A percentile compares a stretch with the other conserved stretches of the same genome.
These are phyloP conservation scores for Tragopan temminckii DNA, from an alignment of 2,797 vertebrate genomes.

Conservation along the genomic window DNA sequence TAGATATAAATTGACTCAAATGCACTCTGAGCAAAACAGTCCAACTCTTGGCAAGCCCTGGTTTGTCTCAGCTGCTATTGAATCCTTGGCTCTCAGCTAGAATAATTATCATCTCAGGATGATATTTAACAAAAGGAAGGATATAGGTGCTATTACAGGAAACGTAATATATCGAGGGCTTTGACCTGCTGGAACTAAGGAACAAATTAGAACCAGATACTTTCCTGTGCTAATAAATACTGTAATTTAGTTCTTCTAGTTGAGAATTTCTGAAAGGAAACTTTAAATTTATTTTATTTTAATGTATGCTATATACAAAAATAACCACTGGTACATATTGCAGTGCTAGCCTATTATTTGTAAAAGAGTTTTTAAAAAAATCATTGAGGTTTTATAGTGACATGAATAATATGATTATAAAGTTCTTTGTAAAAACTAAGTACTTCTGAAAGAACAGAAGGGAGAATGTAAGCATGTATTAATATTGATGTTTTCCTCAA, in stretches of 20 bases:
- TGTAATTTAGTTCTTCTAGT: constrained; percentile 23
- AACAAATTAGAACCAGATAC: constrained; percentile 26
- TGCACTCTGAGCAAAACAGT: background rate
- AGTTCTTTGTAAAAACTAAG: constrained; percentile 49
- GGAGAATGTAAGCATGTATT: constrained; percentile 36
- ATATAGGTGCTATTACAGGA: constrained; percentile 38
- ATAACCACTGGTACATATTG: background rate
- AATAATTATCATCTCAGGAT: constrained; percentile 49
- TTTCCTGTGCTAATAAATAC: constrained; percentile 45
- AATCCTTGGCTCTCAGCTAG: constrained; percentile 27
- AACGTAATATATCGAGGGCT: constrained; percentile 19
- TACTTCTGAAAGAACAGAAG: constrained; percentile 59
- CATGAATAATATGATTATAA: constrained; percentile 39
- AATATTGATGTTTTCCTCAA: constrained; percentile 67
- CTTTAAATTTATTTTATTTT: background rate
- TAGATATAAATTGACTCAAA: background rate
- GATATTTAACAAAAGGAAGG: constrained; percentile 56
- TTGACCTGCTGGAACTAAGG: constrained; percentile 10
- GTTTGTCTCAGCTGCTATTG: constrained; percentile 48
- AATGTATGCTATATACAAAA: background rate
- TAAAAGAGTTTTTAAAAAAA: background rate
- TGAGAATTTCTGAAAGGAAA: background rate
- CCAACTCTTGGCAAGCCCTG: background rate
- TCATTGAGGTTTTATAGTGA: constrained; percentile 1
- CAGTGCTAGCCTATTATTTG: background rate